Evolutionary conservation across 2,888 invertebrate species (phyloP), one percentile per base, ranked within the genome.

Genomic region (Tenthredo livida): DNA sequence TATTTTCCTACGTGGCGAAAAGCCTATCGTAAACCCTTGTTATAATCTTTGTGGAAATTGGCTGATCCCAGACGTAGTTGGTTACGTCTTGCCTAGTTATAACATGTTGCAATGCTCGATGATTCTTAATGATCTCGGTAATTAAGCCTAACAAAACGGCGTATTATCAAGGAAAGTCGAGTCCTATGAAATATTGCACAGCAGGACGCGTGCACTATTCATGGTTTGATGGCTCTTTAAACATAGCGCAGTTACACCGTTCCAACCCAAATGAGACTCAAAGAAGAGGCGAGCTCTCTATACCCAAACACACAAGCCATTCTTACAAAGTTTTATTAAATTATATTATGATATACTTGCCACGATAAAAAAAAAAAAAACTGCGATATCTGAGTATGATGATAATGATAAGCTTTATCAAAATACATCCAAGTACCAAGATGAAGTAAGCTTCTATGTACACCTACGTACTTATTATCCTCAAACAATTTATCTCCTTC

Each of bases 181-280:
- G 54, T 54, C 17, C 50, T 77, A n/a, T 77, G 54, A 77, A 77
- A 77, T 33, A 77, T 77, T 77, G 77, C 77, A 77, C 29, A 54
- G 50, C 50, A 47, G 29, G 29, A 54, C 77, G 77, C 54, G 77
- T 77, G 77, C 47, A 77, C 54, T 77, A 33, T 77, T 50, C 77
- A 77, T 77, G 77, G 77, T 77, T 77, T 77, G 77, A 77, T 77
- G 77, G 29, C 7, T 54, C 29, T 29, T 77, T 77, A 75, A 75
- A n/a, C 75, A 75, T 75, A 77, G 77, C 77, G 77, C 77, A 77
- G 50, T 77, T 77, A 77, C 50, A 54, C 54, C 77, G 77, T 77
- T 77, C 77, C 77, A 77, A 77, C 77, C 77, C 54, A 77, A 77
- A 77, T 77, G 54, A 77, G 50, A 50, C 77, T 29, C 29, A 6